A percentile compares a stretch with the other conserved stretches of the same genome.
Conservation (phyloP, 2,888 invertebrate genomes). For the Trissoscelio sp. region DNA sequence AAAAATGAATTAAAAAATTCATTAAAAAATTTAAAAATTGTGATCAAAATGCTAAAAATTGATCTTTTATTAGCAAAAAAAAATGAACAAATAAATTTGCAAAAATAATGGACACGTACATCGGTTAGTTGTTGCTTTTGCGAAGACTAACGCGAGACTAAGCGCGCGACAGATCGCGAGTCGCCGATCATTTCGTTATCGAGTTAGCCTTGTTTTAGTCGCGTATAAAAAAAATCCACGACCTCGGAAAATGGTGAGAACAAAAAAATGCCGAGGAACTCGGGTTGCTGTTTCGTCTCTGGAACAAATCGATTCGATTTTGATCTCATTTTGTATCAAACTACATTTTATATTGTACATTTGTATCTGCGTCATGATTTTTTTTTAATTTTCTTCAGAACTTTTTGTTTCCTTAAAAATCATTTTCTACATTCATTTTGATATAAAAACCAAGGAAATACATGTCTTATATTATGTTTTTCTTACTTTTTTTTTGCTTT, state of each 20-base stretch:
- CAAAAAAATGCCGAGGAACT: conserved; percentile 55
- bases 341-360: background rate
- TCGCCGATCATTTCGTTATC: conserved; percentile 77
- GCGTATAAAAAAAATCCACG: conserved; percentile 63
- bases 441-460: too few species aligned
- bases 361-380: background rate
- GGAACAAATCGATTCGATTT: conserved; percentile 51
- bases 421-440: too few species aligned
- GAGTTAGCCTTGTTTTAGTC: conserved; percentile 73
- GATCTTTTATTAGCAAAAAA: background rate
- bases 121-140: conserved; percentile 62
- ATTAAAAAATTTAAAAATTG: background rate
- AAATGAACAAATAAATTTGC: background rate
- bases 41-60: background rate
- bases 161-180: conserved; percentile 66
- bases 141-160: conserved; percentile 75
- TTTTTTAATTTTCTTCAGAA: too few species aligned
- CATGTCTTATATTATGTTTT: too few species aligned
- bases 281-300: conserved; percentile 3
- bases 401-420: too few species aligned
- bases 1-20: too few species aligned
- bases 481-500: too few species aligned
- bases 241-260: conserved; percentile 60
- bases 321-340: background rate
- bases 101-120: conserved; percentile 7